These are phyloP conservation scores for Hydractinia echinata DNA, from an alignment of 30 jellyfish, hydroid and myxozoan genomes.

Conservation along the genomic window DNA sequence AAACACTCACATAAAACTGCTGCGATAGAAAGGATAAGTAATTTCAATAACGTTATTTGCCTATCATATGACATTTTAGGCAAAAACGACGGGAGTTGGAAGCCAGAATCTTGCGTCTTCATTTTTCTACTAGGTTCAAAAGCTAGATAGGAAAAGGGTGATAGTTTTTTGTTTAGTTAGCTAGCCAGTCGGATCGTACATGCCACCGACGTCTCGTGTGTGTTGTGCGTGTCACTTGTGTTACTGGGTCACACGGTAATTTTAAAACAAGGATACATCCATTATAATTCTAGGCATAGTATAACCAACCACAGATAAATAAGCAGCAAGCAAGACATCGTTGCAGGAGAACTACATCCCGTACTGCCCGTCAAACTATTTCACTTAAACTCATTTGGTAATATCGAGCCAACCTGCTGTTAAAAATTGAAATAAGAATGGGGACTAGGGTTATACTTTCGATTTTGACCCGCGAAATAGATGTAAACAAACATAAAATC, in stretches of 20 bases:
- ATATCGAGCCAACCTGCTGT: too few species aligned
- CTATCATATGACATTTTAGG: slow-evolving; percentile 80
- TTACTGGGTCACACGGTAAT: background rate
- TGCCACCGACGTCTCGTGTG: slow-evolving; percentile 3
- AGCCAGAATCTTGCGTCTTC: slow-evolving; percentile 67
- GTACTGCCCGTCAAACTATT: too few species aligned
- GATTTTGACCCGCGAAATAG: too few species aligned
- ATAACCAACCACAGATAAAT: too few species aligned
- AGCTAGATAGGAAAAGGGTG: background rate
- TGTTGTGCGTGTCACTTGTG: slow-evolving; percentile 28
- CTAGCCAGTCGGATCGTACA: background rate
- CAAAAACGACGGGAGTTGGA: slow-evolving; percentile 54
- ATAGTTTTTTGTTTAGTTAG: background rate
- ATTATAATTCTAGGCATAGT: too few species aligned
- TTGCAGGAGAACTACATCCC: too few species aligned
- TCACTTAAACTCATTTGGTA: too few species aligned
- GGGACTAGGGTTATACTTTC: too few species aligned
- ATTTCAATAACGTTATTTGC: slow-evolving; percentile 68
- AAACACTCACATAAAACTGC: slow-evolving; percentile 65
- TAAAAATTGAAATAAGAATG: too few species aligned
- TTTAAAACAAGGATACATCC: too few species aligned
- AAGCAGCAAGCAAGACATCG: too few species aligned
- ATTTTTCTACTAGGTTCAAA: background rate
- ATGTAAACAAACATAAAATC: too few species aligned
- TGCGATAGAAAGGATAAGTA: slow-evolving; percentile 69